Base-by-base conservation (phyloP, 2,113 vertebrate species). In the Steatornis caripensis region DNA sequence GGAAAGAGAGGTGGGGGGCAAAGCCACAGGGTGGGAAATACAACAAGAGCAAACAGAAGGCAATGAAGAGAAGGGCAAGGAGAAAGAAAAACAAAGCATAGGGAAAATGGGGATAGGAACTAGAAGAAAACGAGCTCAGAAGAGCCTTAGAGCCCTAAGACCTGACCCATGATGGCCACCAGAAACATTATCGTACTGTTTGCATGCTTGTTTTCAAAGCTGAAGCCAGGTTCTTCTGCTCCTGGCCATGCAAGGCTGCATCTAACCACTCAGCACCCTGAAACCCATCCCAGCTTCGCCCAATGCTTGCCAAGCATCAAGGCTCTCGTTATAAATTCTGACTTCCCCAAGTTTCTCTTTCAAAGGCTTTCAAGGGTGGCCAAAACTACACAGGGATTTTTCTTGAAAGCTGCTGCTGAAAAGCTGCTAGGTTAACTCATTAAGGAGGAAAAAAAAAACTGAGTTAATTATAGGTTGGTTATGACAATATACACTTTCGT, bases 391-490 rank as follows among this genome's bases (percentile, higher is more conserved):
- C 15, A n/a, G 13, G 48, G 30, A 36, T 66, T 61, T 87, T 71
- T 62, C 77, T 65, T 87, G 91, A 85, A 85, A 94, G 93, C 70
- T 75, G 64, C 71, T 90, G 55, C 81, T 86, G 71, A 89, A 65
- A 77, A 95, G 65, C 61, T 61, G 22, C 69, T 71, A 39, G 70
- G 46, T 45, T 65, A 84, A 84, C 69, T 94, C 93, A 91, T 97
- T 95, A 96, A 94, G 23, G 46, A 70, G 22, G 20, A 5, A 11
- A 11, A 45, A 43, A 15, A 20, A 76, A 18, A 11, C n/a, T 0
- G 8, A 68, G 72, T 91, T 94, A 97, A 96, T 97, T 95, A 97
- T 17, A 76, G 76, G 86, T 57, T 87, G 90, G 60, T 51, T 41
- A 13, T 2, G 7, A 23, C 90, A 82, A 76, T 4, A 20, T 27